These are phyloP conservation scores for Erynnis tages DNA, from an alignment of 2,888 invertebrate species.

Conservation along the genomic window DNA sequence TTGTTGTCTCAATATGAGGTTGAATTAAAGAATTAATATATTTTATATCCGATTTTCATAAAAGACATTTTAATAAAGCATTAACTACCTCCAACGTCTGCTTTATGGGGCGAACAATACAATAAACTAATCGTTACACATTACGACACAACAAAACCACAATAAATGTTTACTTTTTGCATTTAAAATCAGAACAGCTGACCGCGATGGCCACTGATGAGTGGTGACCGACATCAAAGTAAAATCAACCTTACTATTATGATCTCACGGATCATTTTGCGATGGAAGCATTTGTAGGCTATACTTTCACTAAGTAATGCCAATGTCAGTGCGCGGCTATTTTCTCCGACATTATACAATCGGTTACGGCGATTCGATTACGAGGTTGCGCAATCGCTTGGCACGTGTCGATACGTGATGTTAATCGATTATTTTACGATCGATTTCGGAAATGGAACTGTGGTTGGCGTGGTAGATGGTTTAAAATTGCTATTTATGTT, in stretches of 20 bases:
- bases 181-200: constrained; percentile 31
- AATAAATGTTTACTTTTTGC: constrained; percentile 18
- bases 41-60: too few relatives aligned
- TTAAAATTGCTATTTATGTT: neutral
- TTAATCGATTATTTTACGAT: constrained; percentile 34
- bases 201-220: constrained; percentile 45
- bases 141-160: constrained; percentile 7
- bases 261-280: constrained; percentile 32
- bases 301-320: constrained; percentile 72
- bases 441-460: constrained; percentile 3
- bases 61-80: too few relatives aligned
- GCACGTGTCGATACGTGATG: constrained; percentile 36
- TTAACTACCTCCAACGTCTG: too few relatives aligned
- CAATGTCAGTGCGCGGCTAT: constrained; percentile 67
- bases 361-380: constrained; percentile 49
- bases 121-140: too few relatives aligned
- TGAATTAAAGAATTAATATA: too few relatives aligned
- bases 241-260: constrained; percentile 27
- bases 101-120: too few relatives aligned
- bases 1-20: too few relatives aligned
- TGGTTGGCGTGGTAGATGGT: neutral
- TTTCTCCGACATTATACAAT: constrained; percentile 65
- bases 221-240: neutral
- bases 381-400: constrained; percentile 42
- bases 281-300: constrained; percentile 37